phyloP scores from a whole-genome alignment of 2,888 invertebrate species.

The Sturmia bella region DNA sequence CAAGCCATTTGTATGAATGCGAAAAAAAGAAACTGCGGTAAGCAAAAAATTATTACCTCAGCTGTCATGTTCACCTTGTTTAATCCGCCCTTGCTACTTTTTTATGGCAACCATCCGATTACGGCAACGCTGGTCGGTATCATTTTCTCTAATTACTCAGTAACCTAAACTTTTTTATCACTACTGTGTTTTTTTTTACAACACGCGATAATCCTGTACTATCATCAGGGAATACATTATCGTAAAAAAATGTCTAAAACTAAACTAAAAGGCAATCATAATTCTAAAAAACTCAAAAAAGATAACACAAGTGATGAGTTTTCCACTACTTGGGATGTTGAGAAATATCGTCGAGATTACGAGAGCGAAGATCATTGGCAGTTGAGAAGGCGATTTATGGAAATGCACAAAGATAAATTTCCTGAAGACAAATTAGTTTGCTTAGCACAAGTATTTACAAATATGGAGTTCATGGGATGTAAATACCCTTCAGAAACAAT shows the following conservation, averaged over 20 bases:
- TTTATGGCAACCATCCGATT: too few species aligned
- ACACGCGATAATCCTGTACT: conserved; percentile 23
- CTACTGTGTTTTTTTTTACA: neutral
- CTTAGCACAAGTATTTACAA: conserved; percentile 94
- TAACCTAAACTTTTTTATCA: neutral
- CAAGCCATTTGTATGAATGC: too few species aligned
- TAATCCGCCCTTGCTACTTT: too few species aligned
- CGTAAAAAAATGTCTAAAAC: conserved; percentile 57
- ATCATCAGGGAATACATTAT: too few species aligned
- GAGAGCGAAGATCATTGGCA: conserved; percentile 97
- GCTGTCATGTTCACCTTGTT: too few species aligned
- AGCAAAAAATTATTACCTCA: too few species aligned
- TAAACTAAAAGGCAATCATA: conserved; percentile 42
- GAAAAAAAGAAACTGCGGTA: too few species aligned
- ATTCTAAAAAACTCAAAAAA: neutral
- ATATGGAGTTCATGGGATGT: conserved; percentile 85
- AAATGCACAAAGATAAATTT: conserved; percentile 89
- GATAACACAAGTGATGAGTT: conserved; percentile 30
- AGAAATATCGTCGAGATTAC: conserved; percentile 88
- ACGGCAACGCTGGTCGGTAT: too few species aligned
- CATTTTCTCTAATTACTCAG: too few species aligned
- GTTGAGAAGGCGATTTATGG: conserved; percentile 89
- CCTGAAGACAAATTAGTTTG: conserved; percentile 91
- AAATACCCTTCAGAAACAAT: conserved; percentile 92
- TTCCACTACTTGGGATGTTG: conserved; percentile 86